Percentiles rank a stretch among this genome's conserved stretches.
These are phyloP conservation scores for Arizona elegans DNA, from an alignment of 2,113 vertebrate species.

Conservation along the genomic window DNA sequence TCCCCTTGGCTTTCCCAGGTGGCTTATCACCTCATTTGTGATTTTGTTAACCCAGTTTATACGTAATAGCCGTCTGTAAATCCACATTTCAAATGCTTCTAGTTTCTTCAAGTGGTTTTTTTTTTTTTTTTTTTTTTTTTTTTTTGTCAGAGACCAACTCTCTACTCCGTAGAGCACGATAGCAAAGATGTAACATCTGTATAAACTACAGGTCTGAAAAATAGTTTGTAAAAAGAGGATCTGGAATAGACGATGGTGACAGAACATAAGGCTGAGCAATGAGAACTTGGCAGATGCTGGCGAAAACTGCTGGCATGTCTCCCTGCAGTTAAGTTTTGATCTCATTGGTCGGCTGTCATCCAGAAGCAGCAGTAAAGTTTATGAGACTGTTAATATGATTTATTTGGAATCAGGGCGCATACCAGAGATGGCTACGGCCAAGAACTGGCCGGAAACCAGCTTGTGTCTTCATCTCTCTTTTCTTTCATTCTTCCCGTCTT, in stretches of 20 bases:
- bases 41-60: too few relatives aligned
- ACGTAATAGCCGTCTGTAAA: too few relatives aligned
- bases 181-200: neutral
- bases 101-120: too few relatives aligned
- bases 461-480: neutral
- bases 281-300: neutral
- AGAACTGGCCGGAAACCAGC: neutral
- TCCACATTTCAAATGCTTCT: too few relatives aligned
- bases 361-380: neutral
- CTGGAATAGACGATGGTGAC: neutral
- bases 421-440: neutral
- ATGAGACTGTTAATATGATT: neutral
- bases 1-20: too few relatives aligned
- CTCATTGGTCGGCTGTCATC: neutral
- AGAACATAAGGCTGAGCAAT: neutral
- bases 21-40: too few relatives aligned
- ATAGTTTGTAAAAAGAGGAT: neutral
- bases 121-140: too few relatives aligned
- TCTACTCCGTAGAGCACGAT: too few relatives aligned
- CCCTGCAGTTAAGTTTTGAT: neutral
- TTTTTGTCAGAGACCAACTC: too few relatives aligned
- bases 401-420: neutral
- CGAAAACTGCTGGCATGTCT: neutral
- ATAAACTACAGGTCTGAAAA: neutral
- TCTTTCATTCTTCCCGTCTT: neutral